Conservation (phyloP, 2,888 invertebrate genomes). For the Melanchra persicariae region DNA sequence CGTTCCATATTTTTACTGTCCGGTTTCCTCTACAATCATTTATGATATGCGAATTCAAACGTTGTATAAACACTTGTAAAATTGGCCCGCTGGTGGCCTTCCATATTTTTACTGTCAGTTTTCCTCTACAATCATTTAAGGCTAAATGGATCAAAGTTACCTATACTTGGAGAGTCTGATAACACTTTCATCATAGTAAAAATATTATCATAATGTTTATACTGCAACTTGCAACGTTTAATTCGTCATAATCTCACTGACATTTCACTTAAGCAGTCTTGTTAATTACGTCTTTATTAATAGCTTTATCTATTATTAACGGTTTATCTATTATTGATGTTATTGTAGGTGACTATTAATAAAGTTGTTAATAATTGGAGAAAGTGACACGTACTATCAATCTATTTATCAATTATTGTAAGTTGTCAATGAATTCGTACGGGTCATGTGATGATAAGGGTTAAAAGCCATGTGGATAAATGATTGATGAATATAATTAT, state of each 20-base stretch:
- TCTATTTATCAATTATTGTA: neutral
- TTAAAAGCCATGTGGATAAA: neutral
- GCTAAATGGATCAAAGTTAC: slow-evolving; percentile 1
- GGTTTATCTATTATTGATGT: slow-evolving; percentile 21
- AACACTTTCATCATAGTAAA: slow-evolving; percentile 5
- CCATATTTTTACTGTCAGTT: neutral
- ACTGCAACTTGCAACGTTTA: neutral
- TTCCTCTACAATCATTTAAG: neutral
- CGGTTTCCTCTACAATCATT: too few species aligned
- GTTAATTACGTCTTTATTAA: slow-evolving; percentile 10
- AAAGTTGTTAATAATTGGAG: neutral
- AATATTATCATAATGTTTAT: neutral
- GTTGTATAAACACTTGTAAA: too few species aligned
- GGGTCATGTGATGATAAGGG: neutral
- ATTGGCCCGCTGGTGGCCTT: too few species aligned
- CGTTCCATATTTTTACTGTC: too few species aligned
- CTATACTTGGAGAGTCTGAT: neutral
- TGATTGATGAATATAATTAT: neutral
- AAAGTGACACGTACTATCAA: slow-evolving; percentile 8
- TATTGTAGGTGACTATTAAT: neutral
- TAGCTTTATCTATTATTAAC: too few species aligned
- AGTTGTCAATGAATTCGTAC: neutral
- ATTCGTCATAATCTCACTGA: slow-evolving; percentile 8
- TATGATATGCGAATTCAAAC: too few species aligned
- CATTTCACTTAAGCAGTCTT: neutral